Evolutionary conservation across 2,888 invertebrate species (phyloP), one percentile per base, ranked within the genome.

Genomic region (Kuschelorhynchus macadamiae): DNA sequence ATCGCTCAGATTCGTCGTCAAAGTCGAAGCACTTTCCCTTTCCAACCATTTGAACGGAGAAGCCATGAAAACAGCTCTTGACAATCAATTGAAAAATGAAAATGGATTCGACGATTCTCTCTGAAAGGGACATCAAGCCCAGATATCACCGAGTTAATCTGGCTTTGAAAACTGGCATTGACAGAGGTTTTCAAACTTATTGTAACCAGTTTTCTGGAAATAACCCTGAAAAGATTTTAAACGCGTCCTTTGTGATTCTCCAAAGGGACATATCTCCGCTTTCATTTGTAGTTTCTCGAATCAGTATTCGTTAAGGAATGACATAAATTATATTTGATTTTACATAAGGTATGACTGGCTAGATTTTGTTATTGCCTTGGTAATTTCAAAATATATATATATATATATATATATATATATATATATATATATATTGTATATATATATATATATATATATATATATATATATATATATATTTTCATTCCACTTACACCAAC

Each of bases 151-250:
- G 39, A 63, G 63, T 68, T 68, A 62, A 67, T 63, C 68, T 63
- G 63, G 63, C 53, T 63, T 59, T 57, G 66, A 59, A 63, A 68
- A 68, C 50, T 63, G 68, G 63, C 68, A 63, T 59, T 63, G 68
- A 63, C 68, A 63, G 63, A 68, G 63, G 63, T 57, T 67, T 56
- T 56, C 33, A 50, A 62, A 62, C 68, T 68, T 62, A 62, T 67
- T 68, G 68, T 68, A 68, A 53, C 68, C 63, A 68, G 57, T 63
- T 63, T 68, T 47, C 63, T 47, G 68, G 68, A 68, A 68, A 68
- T 68, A 68, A 68, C 50, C 53, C 57, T 44, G 56, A 62, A 67
- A 62, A 50, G 60, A 60, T 50, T 60, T 60, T 60, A 60, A 60
- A 60, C 49, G 50, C 41, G 25, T 7, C 25, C 25, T 25, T 25